Evolutionary conservation across 2,113 vertebrate genomes (phyloP).

Genomic region (Eubucco bourcierii): DNA sequence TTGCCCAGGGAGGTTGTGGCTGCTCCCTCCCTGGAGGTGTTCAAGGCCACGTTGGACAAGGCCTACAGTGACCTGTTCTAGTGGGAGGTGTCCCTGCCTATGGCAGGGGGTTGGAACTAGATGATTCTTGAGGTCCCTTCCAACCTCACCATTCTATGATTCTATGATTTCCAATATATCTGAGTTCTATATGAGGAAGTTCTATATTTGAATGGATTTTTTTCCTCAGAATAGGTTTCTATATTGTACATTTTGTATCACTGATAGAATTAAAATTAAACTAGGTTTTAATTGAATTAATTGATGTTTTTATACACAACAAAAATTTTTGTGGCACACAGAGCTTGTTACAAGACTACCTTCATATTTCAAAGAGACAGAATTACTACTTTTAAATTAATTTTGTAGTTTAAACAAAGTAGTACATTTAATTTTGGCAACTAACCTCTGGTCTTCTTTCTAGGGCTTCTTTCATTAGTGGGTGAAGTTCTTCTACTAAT

Average conservation of each 20-base stretch:
- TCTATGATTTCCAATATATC: neutral
- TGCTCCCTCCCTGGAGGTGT: no score
- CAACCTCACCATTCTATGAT: no score
- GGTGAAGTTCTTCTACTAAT: slow-evolving; percentile 97
- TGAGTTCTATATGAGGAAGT: neutral
- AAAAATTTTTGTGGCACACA: neutral
- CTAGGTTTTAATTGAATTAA: neutral
- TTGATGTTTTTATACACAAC: neutral
- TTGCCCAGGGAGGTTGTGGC: no score
- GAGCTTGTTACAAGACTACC: neutral
- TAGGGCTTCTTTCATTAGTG: slow-evolving; percentile 97
- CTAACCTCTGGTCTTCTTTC: slow-evolving; percentile 96
- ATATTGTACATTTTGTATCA: neutral
- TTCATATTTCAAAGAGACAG: neutral
- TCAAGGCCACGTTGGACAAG: no score
- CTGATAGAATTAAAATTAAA: neutral
- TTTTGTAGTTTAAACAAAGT: neutral
- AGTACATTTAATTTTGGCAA: neutral
- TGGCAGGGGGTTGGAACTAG: no score
- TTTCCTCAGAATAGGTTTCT: neutral
- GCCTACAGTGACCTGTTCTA: no score
- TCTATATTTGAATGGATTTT: neutral
- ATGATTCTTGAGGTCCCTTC: no score
- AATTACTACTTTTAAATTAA: neutral
- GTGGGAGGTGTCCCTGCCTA: no score